Evolutionary conservation across 2,797 vertebrate genomes (phyloP).

Genomic region (Scyliorhinus canicula): DNA sequence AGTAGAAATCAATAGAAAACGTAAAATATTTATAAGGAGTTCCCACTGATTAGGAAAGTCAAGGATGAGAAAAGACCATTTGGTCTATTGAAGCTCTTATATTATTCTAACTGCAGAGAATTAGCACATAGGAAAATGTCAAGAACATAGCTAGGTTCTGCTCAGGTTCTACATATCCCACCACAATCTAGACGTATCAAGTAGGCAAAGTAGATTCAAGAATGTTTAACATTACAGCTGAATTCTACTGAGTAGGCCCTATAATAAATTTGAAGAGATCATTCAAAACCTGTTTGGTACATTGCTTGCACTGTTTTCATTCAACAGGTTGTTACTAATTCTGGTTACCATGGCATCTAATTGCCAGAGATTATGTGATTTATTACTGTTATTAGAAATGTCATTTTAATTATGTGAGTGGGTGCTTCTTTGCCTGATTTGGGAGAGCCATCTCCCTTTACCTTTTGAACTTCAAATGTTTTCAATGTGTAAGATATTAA

Average conservation of each 20-base stretch:
- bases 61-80: background rate
- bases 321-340: constrained; percentile 25
- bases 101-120: background rate
- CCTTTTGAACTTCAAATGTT: background rate
- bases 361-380: background rate
- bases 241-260: background rate
- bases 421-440: background rate
- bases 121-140: background rate
- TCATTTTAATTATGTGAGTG: background rate
- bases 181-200: background rate
- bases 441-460: background rate
- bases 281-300: background rate
- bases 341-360: background rate
- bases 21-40: background rate
- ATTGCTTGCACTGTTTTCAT: background rate
- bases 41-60: background rate
- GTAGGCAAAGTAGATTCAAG: background rate
- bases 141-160: too few species aligned
- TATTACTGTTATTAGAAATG: background rate
- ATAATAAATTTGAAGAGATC: background rate
- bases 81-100: background rate
- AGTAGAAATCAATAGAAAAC: background rate
- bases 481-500: background rate
- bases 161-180: background rate
- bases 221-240: background rate